phyloP scores from a whole-genome alignment of 2,113 vertebrate genomes.

The Engraulis encrasicolus region DNA sequence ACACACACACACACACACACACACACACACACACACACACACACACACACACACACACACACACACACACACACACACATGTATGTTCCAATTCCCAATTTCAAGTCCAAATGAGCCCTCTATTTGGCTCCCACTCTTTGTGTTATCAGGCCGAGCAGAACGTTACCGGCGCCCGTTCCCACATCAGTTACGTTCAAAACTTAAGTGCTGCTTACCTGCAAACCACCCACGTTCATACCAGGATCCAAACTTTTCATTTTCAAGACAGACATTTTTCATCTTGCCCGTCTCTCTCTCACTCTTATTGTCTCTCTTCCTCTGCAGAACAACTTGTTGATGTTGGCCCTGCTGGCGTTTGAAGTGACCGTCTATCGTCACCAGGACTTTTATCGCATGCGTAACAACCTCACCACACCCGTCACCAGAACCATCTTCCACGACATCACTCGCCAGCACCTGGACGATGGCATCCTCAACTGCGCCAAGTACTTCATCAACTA shows the following conservation, averaged over 20 bases:
- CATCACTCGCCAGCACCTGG: constrained; percentile 91
- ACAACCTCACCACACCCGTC: constrained; percentile 86
- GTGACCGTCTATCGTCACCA: constrained; percentile 96
- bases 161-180: too few species aligned
- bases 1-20: neutral
- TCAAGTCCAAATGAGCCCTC: too few species aligned
- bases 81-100: too few species aligned
- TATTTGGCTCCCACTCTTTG: too few species aligned
- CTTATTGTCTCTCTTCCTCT: constrained; percentile 19
- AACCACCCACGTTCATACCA: too few species aligned
- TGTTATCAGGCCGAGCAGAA: too few species aligned
- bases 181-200: too few species aligned
- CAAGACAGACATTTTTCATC: too few species aligned
- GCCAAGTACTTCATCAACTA: constrained; percentile 97
- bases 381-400: constrained; percentile 88
- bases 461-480: constrained; percentile 89
- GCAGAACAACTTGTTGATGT: constrained; percentile 94
- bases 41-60: neutral
- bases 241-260: too few species aligned
- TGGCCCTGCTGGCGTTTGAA: constrained; percentile 92
- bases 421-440: constrained; percentile 94
- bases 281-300: neutral
- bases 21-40: neutral
- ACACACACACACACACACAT: neutral
- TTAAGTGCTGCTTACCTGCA: too few species aligned